phyloP scores from a whole-genome alignment of 1,140 invertebrate genomes.

The Melitaea cinxia region DNA sequence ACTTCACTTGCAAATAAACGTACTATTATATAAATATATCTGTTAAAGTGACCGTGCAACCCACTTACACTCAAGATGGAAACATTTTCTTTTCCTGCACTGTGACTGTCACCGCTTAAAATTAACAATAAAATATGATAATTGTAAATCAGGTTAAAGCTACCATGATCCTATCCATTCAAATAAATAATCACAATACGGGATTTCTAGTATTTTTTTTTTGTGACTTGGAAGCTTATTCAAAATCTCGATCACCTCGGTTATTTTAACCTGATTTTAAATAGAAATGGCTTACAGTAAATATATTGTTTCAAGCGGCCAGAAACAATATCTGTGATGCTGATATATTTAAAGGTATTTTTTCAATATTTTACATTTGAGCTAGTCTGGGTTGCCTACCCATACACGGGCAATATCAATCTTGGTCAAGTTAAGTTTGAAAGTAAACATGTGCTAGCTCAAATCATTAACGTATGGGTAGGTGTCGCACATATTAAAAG shows the following conservation, averaged over 20 bases:
- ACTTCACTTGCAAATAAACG: slow-evolving; percentile 12
- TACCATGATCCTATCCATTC: slow-evolving; percentile 13
- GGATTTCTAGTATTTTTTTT: slow-evolving; percentile 16
- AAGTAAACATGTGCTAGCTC: slow-evolving; percentile 71
- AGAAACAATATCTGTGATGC: slow-evolving; percentile 64
- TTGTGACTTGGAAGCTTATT: slow-evolving; percentile 17
- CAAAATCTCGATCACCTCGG: slow-evolving; percentile 21
- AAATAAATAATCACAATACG: slow-evolving; percentile 29
- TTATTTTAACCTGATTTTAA: slow-evolving; percentile 48
- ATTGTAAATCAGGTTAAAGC: slow-evolving; percentile 29
- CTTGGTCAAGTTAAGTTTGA: slow-evolving; percentile 40
- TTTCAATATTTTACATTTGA: slow-evolving; percentile 52
- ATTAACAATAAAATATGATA: slow-evolving; percentile 32
- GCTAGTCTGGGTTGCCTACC: slow-evolving; percentile 68
- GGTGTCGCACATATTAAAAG: slow-evolving; percentile 58
- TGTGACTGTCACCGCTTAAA: slow-evolving; percentile 54
- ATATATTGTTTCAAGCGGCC: slow-evolving; percentile 67
- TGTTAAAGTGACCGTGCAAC: slow-evolving; percentile 22
- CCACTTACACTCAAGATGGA: slow-evolving; percentile 3
- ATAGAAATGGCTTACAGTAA: slow-evolving; percentile 57
- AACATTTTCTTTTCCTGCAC: slow-evolving; percentile 27
- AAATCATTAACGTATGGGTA: slow-evolving; percentile 56
- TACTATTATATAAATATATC: slow-evolving; percentile 22
- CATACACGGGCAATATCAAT: slow-evolving; percentile 54
- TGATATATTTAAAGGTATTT: slow-evolving; percentile 40